Conservation (phyloP, 2,797 vertebrate species). For the Tympanoctomys barrerae region DNA sequence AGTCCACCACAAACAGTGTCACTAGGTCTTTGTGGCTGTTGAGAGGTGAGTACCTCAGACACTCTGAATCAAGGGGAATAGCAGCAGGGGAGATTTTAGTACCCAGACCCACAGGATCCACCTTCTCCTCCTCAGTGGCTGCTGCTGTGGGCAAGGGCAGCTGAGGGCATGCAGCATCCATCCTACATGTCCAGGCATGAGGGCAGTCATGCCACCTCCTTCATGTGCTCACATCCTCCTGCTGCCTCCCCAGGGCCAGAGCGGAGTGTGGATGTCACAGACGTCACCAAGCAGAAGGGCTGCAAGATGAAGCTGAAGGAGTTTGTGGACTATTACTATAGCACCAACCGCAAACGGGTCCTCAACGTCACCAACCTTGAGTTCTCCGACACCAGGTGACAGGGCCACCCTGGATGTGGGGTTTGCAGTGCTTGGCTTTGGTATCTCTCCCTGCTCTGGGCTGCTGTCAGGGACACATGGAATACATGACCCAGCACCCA, state of each 20-base stretch:
- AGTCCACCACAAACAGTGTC: background rate
- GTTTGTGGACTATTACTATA: conserved; percentile 99
- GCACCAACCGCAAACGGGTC: conserved; percentile 98
- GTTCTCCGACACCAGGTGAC: conserved; percentile 96
- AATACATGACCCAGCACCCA: rapidly evolving
- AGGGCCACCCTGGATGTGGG: background rate
- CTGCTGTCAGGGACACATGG: background rate
- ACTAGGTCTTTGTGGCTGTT: background rate
- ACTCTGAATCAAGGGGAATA: background rate
- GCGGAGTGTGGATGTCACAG: conserved; percentile 95
- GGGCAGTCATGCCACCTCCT: background rate
- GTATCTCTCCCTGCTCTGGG: background rate
- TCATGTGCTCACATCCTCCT: background rate
- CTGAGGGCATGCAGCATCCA: background rate
- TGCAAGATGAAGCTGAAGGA: conserved; percentile 99
- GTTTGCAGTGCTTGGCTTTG: background rate
- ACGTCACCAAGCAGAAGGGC: conserved; percentile 97
- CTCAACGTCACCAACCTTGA: conserved; percentile 97
- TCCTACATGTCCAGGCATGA: rapidly evolving
- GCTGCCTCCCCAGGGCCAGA: conserved; percentile 91
- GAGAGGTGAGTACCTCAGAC: rapidly evolving
- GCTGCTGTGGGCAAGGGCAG: background rate
- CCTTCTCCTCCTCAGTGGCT: background rate
- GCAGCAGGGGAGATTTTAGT: background rate
- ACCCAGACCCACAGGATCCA: background rate